Base-by-base conservation (phyloP, 2,888 invertebrate genomes). In the Capitulum mitella region DNA sequence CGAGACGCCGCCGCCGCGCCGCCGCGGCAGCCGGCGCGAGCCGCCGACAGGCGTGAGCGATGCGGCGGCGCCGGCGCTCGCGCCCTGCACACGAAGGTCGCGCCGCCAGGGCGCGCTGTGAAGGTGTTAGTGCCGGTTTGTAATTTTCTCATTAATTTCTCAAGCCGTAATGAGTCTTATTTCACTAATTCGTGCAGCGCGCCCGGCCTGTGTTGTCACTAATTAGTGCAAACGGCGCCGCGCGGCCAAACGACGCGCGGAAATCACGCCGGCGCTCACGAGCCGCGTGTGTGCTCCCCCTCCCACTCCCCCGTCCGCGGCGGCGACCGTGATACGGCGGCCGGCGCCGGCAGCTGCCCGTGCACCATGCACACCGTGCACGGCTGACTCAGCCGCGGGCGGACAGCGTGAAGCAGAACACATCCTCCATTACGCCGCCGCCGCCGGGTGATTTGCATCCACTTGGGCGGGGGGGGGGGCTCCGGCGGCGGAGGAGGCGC, bases 181-280 rank as follows among this genome's bases (percentile, higher is more conserved):
- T 70, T 26, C 40, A 29, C 37, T 40, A 40, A 40, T 26, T 37
- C 10, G 70, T 70, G 70, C 70, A 70, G 40, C n/a, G 26, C 19
- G 40, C 10, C 22, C 37, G 37, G n/a, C 58, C n/a, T 3, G 70
- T 40, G 70, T 70, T 29, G 40, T 70, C 70, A 70, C 70, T 70
- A 70, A 70, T 70, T 70, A 70, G 37, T 19, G 37, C 40, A 26
- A 58, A 37, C 70, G 70, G 40, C 70, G 22, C 64, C 70, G 40
- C 40, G 37, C 26, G 70, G 32, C 58, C 12, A 29, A 29, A 64
- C 34, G 64, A n/a, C 19, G 19, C 34, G 8, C 34, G 34, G 51
- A 37, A 64, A 64, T 34, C 64, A 8, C 5, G 70, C 37, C 61
- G 40, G 34, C 64, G 22, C 34, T 10, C 29, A 61, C 29, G 34